Base-by-base conservation (phyloP, 2,888 invertebrate genomes). In the Amphipoea oculea region DNA sequence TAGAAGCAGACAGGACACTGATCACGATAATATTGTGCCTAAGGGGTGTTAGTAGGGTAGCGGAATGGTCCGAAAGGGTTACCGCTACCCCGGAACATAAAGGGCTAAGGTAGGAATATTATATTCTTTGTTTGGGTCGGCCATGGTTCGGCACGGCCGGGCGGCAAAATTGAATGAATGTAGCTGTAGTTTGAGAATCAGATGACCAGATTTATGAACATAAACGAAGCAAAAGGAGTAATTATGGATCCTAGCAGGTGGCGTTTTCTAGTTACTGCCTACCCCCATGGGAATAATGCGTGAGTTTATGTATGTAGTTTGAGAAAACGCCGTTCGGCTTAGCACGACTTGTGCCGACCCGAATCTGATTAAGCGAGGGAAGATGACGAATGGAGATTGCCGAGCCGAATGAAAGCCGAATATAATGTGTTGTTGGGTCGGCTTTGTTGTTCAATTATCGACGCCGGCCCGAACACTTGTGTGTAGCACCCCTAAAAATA, bases 21-120 rank as follows among this genome's bases (percentile, higher is more conserved):
- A n/a, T 66, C 65, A 60, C 45, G 83, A 73, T 77, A 77, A 62
- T 69, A 81, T 76, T 78, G 68, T 87, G 78, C 79, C 83, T 85
- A 48, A 48, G 20, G 57, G 57, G n/a, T 57, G 23, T 57, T 57
- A 57, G 57, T n/a, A n/a, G n/a, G n/a, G n/a, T n/a, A n/a, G n/a
- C n/a, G n/a, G n/a, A n/a, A n/a, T n/a, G n/a, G n/a, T n/a, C n/a
- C n/a, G n/a, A n/a, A n/a, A n/a, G n/a, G n/a, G n/a, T n/a, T n/a
- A n/a, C n/a, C n/a, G n/a, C n/a, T n/a, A n/a, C n/a, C n/a, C n/a
- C n/a, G n/a, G n/a, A n/a, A n/a, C n/a, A n/a, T n/a, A n/a, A n/a
- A n/a, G n/a, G n/a, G n/a, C n/a, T n/a, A n/a, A n/a, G n/a, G n/a
- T n/a, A n/a, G n/a, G n/a, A n/a, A n/a, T n/a, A n/a, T n/a, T n/a